Evolutionary conservation across 23 tunicate genomes (phyloP).

Genomic region (Diplosoma virens): DNA sequence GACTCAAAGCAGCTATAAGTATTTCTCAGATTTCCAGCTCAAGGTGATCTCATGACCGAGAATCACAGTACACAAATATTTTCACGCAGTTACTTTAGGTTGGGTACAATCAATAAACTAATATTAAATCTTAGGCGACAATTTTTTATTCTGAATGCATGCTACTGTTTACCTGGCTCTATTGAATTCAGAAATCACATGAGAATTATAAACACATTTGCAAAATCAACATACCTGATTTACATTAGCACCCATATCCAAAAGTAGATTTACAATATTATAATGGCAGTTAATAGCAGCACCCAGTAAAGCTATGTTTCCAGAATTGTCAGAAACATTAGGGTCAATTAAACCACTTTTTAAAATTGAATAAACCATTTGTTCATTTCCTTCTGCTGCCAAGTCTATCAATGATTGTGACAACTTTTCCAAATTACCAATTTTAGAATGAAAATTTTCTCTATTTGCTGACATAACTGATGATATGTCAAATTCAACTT

Average conservation of each 20-base stretch:
- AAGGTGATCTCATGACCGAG: too few relatives aligned
- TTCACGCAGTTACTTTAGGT: too few relatives aligned
- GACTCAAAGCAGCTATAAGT: too few relatives aligned
- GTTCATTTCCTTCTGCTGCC: slow-evolving; percentile 48
- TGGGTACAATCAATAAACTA: too few relatives aligned
- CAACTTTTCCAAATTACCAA: slow-evolving; percentile 53
- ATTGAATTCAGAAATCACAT: too few relatives aligned
- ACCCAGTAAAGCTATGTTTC: slow-evolving; percentile 53
- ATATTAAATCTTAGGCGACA: too few relatives aligned
- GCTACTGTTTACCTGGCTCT: too few relatives aligned
- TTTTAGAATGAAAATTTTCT: slow-evolving; percentile 9
- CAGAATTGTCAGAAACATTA: slow-evolving; percentile 59
- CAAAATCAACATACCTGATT: slow-evolving; percentile 58
- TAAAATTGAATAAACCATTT: slow-evolving; percentile 62
- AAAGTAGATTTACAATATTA: slow-evolving; percentile 71
- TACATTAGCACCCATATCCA: slow-evolving; percentile 86
- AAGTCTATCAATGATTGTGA: slow-evolving; percentile 47
- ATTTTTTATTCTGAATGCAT: too few relatives aligned
- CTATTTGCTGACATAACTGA: slow-evolving; percentile 3
- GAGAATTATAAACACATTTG: too few relatives aligned
- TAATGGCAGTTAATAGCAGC: slow-evolving; percentile 85
- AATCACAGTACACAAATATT: too few relatives aligned
- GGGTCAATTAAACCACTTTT: slow-evolving; percentile 78
- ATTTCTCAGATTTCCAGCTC: too few relatives aligned
- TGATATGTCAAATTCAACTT: slow-evolving; percentile 13